These are phyloP conservation scores for Carlito syrichta DNA, from an alignment of 2,113 vertebrate species.

Conservation along the genomic window DNA sequence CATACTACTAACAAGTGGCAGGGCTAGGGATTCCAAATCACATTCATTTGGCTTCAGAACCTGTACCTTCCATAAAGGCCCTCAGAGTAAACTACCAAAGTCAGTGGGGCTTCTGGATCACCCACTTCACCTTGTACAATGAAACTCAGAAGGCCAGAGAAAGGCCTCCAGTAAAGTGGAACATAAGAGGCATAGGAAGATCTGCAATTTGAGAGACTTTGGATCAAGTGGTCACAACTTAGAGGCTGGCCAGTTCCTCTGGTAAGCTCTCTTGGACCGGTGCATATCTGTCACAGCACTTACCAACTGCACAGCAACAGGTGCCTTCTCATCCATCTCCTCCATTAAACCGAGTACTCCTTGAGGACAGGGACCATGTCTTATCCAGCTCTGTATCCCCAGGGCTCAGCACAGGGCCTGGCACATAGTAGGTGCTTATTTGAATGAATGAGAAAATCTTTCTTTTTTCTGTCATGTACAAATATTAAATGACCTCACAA, in stretches of 20 bases:
- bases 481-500: slow-evolving; percentile 60
- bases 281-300: background rate
- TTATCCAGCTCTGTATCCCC: slow-evolving; percentile 53
- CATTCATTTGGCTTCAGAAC: background rate
- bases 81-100: background rate
- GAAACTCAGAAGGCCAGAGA: slow-evolving; percentile 7
- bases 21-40: background rate
- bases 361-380: slow-evolving; percentile 38
- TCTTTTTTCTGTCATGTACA: slow-evolving; percentile 14
- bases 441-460: slow-evolving; percentile 53
- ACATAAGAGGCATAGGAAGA: background rate
- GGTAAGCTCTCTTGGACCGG: background rate
- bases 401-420: slow-evolving; percentile 48
- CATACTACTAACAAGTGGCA: background rate
- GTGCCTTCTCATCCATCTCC: slow-evolving; percentile 31
- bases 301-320: slow-evolving; percentile 39
- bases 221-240: background rate
- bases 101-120: slow-evolving; percentile 7
- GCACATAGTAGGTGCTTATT: slow-evolving; percentile 53
- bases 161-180: background rate
- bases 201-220: background rate
- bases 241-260: background rate
- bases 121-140: background rate
- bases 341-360: slow-evolving; percentile 39
- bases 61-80: background rate